Percentiles rank a stretch among this genome's conserved stretches.
phyloP scores from a whole-genome alignment of 2,888 invertebrate genomes.

The Andrena chrysosceles region DNA sequence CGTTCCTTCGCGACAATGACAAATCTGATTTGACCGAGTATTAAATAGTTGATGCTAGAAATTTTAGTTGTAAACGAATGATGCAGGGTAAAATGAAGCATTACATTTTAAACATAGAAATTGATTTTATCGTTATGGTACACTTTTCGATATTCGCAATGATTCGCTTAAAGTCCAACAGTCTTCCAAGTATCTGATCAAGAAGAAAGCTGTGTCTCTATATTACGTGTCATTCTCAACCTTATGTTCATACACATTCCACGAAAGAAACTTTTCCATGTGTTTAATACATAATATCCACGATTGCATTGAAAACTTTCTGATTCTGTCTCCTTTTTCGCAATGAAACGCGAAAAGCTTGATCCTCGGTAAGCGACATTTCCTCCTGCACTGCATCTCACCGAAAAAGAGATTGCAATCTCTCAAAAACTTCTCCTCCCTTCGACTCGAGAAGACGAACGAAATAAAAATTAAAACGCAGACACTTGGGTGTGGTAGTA shows the following conservation, averaged over 20 bases:
- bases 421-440: constrained; percentile 3
- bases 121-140: not conserved
- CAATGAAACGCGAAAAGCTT: not conserved
- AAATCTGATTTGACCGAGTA: not conserved
- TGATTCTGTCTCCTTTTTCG: no score
- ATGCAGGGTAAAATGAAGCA: not conserved
- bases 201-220: not conserved
- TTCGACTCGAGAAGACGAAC: not conserved
- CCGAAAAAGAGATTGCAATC: not conserved
- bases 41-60: not conserved
- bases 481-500: not conserved
- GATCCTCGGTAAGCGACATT: not conserved
- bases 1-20: not conserved
- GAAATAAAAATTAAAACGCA: constrained; percentile 14
- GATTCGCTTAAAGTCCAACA: not conserved
- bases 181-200: not conserved
- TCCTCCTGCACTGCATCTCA: not conserved
- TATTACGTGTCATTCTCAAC: no score
- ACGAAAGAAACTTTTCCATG: not conserved
- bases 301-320: not conserved
- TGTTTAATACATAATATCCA: not conserved
- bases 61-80: not conserved
- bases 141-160: not conserved
- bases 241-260: not conserved
- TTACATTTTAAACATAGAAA: no score